Base-by-base conservation (phyloP, 2,797 vertebrate species). In the Podarcis siculus region DNA sequence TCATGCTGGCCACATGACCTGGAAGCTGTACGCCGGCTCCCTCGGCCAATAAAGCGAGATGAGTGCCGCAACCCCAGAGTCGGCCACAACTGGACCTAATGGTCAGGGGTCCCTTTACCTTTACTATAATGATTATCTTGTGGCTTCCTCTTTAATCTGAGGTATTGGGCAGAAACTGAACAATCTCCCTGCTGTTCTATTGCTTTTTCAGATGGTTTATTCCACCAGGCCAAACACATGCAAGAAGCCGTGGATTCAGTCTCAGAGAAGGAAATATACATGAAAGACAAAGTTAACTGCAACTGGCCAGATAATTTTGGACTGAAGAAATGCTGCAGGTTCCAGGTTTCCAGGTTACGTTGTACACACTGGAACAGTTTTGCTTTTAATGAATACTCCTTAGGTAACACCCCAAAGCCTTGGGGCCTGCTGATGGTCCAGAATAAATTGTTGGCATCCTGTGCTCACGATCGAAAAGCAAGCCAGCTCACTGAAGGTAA, bases 301-400 rank as follows among this genome's bases (percentile, higher is more conserved):
- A 39, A 45, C 67, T 64, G 75, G 67, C 82, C 27, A 3, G 23
- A 45, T 72, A 71, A 32, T 49, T 80, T 45, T 85, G 87, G 87
- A 79, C 27, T 39, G 27, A 19, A 64, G 7, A 32, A 66, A 49
- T 0, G n/a, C 10, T 49, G 76, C 8, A 8, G 8, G 17, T 55
- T 72, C 77, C 85, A 72, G 64, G 77, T 86, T 86, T 71, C 85
- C 66, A 79, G 67, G 85, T 80, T 61, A 86, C 66, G 3, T 19
- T 61, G 8, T 39, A 86, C 66, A 86, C 85, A 86, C 1, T 86
- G 77, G 78, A 80, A 72, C 75, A 78, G 61, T 35, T 61, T 80
- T 79, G 55, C 15, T 69, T 27, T 10, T 66, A 79, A 72, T 55
- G 64, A 37, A n/a, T 23, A n/a, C 49, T 79, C 23, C 32, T 61